phyloP scores from a whole-genome alignment of 2,888 invertebrate genomes.

The Epinotia nisella region DNA sequence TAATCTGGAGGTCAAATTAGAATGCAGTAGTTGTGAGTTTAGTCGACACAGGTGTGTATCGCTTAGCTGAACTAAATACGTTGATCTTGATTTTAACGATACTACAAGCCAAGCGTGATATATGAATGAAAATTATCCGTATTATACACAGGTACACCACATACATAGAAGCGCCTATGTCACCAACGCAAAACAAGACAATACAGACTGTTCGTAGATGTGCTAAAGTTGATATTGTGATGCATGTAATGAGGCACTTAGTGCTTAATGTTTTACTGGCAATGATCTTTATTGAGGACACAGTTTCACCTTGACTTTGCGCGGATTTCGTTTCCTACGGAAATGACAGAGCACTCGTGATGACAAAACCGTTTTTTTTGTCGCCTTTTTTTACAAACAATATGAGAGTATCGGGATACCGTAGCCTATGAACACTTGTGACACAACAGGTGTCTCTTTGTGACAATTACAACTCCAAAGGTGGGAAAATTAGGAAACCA shows the following conservation, averaged over 20 bases:
- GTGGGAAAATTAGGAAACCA: too few species aligned
- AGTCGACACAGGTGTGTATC: not conserved
- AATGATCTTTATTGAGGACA: slow-evolving; percentile 42
- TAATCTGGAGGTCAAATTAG: not conserved
- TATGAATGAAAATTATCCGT: slow-evolving; percentile 21
- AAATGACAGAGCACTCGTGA: slow-evolving; percentile 22
- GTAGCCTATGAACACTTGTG: too few species aligned
- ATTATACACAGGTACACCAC: not conserved
- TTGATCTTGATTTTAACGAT: slow-evolving; percentile 36
- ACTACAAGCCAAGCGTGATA: slow-evolving; percentile 12
- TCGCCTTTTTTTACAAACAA: not conserved
- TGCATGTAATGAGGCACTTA: not conserved
- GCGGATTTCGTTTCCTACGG: slow-evolving; percentile 40
- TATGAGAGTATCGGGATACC: too few species aligned
- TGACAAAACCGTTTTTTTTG: slow-evolving; percentile 9
- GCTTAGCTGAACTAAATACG: slow-evolving; percentile 10
- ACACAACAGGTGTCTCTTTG: too few species aligned
- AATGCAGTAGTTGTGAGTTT: not conserved
- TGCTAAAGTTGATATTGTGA: slow-evolving; percentile 1
- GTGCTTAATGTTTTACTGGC: not conserved
- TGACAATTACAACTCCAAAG: too few species aligned
- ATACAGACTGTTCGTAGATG: not conserved
- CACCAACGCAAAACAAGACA: not conserved
- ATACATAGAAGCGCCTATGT: not conserved
- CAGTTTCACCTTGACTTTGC: slow-evolving; percentile 38